A percentile compares a stretch with the other conserved stretches of the same genome.
Evolutionary conservation across 2,797 vertebrate genomes (phyloP).

Genomic region (Petrocephalus sullivani): DNA sequence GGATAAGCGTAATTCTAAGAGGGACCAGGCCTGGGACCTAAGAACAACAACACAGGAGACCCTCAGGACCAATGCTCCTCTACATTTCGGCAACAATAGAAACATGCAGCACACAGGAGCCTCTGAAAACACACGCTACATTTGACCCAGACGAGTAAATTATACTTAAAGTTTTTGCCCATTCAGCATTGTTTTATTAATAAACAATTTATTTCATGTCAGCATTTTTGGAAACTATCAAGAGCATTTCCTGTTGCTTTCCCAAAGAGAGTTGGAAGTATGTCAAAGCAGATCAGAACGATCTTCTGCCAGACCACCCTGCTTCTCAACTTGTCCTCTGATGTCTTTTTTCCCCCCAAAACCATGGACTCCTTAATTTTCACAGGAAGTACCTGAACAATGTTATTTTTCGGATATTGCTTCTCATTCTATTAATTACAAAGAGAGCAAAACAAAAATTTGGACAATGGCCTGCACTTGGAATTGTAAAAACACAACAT

Average conservation of each 20-base stretch:
- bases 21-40: conserved; percentile 29
- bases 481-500: not conserved
- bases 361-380: not conserved
- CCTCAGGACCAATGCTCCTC: not conserved
- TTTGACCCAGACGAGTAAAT: not conserved
- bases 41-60: not conserved
- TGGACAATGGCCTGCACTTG: not conserved
- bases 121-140: not conserved
- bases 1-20: not conserved
- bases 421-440: not conserved
- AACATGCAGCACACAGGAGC: not conserved
- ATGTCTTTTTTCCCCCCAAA: not conserved
- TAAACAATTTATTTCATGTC: not conserved
- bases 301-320: not conserved
- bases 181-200: not conserved
- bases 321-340: not conserved
- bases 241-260: not conserved
- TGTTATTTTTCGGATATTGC: not conserved
- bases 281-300: not conserved
- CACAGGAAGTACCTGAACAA: too few relatives aligned
- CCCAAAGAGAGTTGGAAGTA: not conserved
- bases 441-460: not conserved
- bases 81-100: not conserved
- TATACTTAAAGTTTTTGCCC: not conserved
- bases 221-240: not conserved